phyloP scores from a whole-genome alignment of 1,140 invertebrate genomes.

The Polypedilum pembai region DNA sequence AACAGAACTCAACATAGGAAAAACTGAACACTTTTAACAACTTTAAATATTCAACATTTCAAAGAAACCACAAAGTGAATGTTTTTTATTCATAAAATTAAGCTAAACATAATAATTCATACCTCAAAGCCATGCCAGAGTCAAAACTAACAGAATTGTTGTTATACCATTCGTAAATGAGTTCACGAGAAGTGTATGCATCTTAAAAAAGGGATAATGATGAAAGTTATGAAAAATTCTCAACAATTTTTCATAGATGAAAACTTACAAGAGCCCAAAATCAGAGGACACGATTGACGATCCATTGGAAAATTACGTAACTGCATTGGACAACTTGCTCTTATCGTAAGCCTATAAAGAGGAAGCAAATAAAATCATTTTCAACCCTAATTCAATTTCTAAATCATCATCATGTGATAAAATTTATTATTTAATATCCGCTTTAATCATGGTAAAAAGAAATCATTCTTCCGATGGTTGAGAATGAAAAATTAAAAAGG shows the following conservation, averaged over 20 bases:
- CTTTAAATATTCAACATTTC: too few species aligned
- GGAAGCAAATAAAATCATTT: too few species aligned
- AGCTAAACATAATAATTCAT: not conserved
- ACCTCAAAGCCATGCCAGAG: slow-evolving; percentile 70
- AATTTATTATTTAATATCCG: too few species aligned
- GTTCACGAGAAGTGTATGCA: slow-evolving; percentile 80
- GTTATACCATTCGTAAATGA: slow-evolving; percentile 85
- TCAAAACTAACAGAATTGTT: slow-evolving; percentile 75
- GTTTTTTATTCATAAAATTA: not conserved
- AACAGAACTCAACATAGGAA: too few species aligned
- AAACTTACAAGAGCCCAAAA: slow-evolving; percentile 89
- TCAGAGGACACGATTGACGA: slow-evolving; percentile 82
- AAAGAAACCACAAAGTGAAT: too few species aligned
- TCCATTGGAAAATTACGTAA: slow-evolving; percentile 96
- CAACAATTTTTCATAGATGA: slow-evolving; percentile 5
- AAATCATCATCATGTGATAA: too few species aligned
- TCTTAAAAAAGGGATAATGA: slow-evolving; percentile 49
- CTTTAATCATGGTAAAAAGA: too few species aligned
- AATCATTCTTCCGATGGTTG: too few species aligned
- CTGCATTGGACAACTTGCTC: slow-evolving; percentile 96
- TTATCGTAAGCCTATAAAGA: slow-evolving; percentile 80
- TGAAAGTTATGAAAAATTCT: not conserved
- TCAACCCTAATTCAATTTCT: too few species aligned
- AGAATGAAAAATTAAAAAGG: too few species aligned
- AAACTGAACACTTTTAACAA: too few species aligned